Evolutionary conservation across 2,113 vertebrate genomes (phyloP).

Genomic region (Polyodon spathula): DNA sequence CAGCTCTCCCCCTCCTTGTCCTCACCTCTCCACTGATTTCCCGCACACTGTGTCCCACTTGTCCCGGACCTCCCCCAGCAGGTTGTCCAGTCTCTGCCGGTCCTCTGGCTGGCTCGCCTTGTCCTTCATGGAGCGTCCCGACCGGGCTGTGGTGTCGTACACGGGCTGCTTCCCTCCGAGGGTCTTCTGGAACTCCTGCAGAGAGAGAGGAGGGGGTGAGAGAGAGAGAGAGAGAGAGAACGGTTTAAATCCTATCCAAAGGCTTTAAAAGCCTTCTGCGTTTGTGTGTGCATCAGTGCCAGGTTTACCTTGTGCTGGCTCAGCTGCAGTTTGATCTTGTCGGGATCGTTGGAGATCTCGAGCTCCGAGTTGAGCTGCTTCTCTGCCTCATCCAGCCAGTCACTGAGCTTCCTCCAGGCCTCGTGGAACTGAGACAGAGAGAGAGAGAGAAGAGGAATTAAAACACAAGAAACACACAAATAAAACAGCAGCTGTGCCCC

Average conservation of each 20-base stretch:
- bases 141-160: conserved; percentile 91
- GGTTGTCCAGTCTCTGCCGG: conserved; percentile 81
- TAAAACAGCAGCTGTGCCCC: no score
- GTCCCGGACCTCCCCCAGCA: conserved; percentile 89
- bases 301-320: conserved; percentile 91
- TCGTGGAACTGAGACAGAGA: conserved; percentile 78
- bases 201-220: conserved; percentile 2
- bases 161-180: conserved; percentile 93
- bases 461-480: neutral
- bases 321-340: conserved; percentile 95
- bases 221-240: no score
- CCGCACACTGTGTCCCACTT: conserved; percentile 98
- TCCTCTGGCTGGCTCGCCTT: conserved; percentile 81
- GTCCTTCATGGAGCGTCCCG: conserved; percentile 84
- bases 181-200: conserved; percentile 92
- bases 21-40: conserved; percentile 92
- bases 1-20: rapidly evolving
- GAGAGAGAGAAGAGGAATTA: neutral
- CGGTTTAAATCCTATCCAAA: no score
- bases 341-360: conserved; percentile 96
- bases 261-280: no score
- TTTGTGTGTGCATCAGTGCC: no score
- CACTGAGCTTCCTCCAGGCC: conserved; percentile 91
- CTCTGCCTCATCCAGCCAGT: conserved; percentile 96
- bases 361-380: conserved; percentile 85